Conservation (phyloP, 2,888 invertebrate species). For the Rhagium mordax region DNA sequence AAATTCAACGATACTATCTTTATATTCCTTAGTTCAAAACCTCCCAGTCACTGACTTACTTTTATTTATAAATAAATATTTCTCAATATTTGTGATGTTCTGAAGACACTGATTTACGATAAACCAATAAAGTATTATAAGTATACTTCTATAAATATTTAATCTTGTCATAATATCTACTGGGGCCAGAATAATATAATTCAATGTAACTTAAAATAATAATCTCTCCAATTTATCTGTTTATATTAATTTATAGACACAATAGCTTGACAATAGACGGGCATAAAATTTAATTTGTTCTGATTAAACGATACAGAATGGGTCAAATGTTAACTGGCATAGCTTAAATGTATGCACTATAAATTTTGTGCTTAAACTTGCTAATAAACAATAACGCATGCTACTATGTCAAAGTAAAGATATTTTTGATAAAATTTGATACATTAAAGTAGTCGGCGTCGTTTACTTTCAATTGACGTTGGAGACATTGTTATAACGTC, state of each 20-base stretch:
- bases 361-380: slow-evolving; percentile 2
- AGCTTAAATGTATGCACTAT: slow-evolving; percentile 19
- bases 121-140: neutral
- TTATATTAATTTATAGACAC: slow-evolving; percentile 31
- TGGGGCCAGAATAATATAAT: neutral
- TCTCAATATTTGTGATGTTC: neutral
- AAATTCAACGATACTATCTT: neutral
- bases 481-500: too few species aligned
- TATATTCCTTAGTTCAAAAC: too few species aligned
- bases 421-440: slow-evolving; percentile 11
- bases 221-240: slow-evolving; percentile 37
- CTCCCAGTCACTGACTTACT: neutral
- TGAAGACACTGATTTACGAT: neutral
- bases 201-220: slow-evolving; percentile 8
- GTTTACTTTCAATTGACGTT: too few species aligned
- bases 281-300: slow-evolving; percentile 34
- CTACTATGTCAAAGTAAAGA: neutral
- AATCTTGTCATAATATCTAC: neutral
- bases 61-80: neutral
- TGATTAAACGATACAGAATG: slow-evolving; percentile 33
- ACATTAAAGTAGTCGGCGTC: neutral
- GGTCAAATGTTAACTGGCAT: slow-evolving; percentile 36
- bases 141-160: neutral
- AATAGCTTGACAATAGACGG: slow-evolving; percentile 36
- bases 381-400: neutral